A percentile compares a stretch with the other conserved stretches of the same genome.
These are phyloP conservation scores for Plectropomus leopardus DNA, from an alignment of 2,113 vertebrate genomes.

Conservation along the genomic window DNA sequence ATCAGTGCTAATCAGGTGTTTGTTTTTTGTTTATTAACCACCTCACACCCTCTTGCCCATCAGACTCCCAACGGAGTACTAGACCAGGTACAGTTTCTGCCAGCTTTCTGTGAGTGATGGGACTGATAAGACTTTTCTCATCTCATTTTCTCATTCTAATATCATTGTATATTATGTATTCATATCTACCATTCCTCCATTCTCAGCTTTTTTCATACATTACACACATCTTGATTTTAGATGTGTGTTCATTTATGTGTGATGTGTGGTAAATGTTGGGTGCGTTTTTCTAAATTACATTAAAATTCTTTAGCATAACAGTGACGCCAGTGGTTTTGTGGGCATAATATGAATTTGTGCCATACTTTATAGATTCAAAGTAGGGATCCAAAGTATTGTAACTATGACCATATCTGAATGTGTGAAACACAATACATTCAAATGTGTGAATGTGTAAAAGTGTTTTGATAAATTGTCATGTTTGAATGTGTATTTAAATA, in stretches of 20 bases:
- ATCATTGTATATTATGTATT: neutral
- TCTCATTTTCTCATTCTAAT: neutral
- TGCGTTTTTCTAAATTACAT: neutral
- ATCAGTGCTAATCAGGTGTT: neutral
- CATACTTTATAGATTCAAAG: neutral
- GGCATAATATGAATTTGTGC: neutral
- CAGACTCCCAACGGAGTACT: slow-evolving; percentile 84
- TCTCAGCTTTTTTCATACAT: neutral
- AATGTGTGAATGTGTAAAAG: no score
- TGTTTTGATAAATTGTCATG: no score
- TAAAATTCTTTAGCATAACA: no score
- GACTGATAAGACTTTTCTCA: slow-evolving; percentile 19
- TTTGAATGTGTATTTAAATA: no score
- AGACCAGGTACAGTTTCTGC: slow-evolving; percentile 80
- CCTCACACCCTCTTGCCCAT: slow-evolving; percentile 36
- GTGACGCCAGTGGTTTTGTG: neutral
- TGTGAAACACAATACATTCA: no score
- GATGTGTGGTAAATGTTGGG: neutral
- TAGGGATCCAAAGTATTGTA: no score
- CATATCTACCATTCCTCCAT: neutral
- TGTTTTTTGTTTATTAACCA: slow-evolving; percentile 50
- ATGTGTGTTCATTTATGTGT: slow-evolving; percentile 24
- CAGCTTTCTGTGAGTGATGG: slow-evolving; percentile 61
- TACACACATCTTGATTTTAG: slow-evolving; percentile 16
- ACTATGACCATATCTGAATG: no score